Percentiles rank a stretch among this genome's conserved stretches.
Conservation (phyloP, 1,140 invertebrate genomes). For the Andrena cerasifolii region DNA sequence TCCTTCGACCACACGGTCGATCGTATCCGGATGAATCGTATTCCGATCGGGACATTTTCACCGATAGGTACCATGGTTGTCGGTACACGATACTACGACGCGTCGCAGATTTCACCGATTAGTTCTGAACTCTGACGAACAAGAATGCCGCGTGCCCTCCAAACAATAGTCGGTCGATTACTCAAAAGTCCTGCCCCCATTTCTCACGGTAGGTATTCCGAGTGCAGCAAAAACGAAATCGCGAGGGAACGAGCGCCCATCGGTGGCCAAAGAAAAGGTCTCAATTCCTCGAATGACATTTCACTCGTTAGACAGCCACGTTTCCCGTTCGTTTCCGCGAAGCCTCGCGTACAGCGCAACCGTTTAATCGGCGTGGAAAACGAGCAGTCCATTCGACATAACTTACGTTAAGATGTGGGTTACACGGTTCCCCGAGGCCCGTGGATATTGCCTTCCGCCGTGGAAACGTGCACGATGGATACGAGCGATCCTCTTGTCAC, state of each 20-base stretch:
- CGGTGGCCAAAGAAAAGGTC: slow-evolving; percentile 16
- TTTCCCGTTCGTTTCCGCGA: slow-evolving; percentile 35
- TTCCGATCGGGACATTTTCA: background rate
- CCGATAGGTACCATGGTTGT: background rate
- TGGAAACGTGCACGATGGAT: slow-evolving; percentile 22
- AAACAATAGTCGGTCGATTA: background rate
- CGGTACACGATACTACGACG: background rate
- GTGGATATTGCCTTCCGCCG: slow-evolving; percentile 3
- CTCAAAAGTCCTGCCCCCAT: background rate
- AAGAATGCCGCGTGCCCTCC: background rate
- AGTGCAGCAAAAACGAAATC: background rate
- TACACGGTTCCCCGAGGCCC: slow-evolving; percentile 17
- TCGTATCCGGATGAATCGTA: background rate
- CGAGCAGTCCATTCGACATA: slow-evolving; percentile 2
- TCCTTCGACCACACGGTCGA: background rate
- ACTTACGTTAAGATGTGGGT: slow-evolving; percentile 57
- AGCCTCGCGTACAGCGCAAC: background rate
- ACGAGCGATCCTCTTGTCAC: slow-evolving; percentile 34
- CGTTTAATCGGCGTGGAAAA: background rate
- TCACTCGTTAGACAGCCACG: slow-evolving; percentile 30
- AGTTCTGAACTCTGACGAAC: background rate
- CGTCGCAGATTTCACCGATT: slow-evolving; percentile 7
- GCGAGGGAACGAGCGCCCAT: background rate
- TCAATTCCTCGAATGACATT: slow-evolving; percentile 42
- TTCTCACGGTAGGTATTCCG: background rate